These are phyloP conservation scores for Oreochromis grahami DNA, from an alignment of 2,797 vertebrate species.

Conservation along the genomic window DNA sequence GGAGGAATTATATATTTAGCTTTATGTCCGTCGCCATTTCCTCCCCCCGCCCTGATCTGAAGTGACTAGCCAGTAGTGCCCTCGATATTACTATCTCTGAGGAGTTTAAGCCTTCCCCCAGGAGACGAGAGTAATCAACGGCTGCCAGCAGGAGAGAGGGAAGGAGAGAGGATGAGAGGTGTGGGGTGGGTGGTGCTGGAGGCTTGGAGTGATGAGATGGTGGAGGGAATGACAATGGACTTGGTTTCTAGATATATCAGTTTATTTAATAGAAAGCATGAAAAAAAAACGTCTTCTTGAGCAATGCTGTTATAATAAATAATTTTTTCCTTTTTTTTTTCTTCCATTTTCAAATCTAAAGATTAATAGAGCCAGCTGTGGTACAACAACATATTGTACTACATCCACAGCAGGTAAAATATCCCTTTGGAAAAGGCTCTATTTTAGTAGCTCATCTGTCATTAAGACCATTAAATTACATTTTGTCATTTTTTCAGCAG, in stretches of 20 bases:
- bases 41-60: slow-evolving; percentile 84
- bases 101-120: slow-evolving; percentile 65
- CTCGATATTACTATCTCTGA: slow-evolving; percentile 73
- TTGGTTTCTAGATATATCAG: slow-evolving; percentile 4
- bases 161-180: slow-evolving; percentile 19
- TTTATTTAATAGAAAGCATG: neutral
- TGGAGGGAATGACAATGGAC: slow-evolving; percentile 40
- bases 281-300: neutral
- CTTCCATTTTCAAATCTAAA: neutral
- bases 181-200: slow-evolving; percentile 21
- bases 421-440: neutral
- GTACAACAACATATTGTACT: neutral
- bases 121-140: slow-evolving; percentile 75
- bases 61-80: slow-evolving; percentile 77
- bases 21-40: slow-evolving; percentile 90
- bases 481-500: neutral
- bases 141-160: slow-evolving; percentile 51
- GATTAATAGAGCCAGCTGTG: neutral
- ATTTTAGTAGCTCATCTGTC: neutral
- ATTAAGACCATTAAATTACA: neutral
- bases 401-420: neutral
- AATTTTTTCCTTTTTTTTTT: neutral
- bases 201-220: slow-evolving; percentile 21
- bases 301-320: neutral
- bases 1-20: slow-evolving; percentile 84